Conservation (phyloP, 2,888 invertebrate genomes). For the Druceiella hillmani region DNA sequence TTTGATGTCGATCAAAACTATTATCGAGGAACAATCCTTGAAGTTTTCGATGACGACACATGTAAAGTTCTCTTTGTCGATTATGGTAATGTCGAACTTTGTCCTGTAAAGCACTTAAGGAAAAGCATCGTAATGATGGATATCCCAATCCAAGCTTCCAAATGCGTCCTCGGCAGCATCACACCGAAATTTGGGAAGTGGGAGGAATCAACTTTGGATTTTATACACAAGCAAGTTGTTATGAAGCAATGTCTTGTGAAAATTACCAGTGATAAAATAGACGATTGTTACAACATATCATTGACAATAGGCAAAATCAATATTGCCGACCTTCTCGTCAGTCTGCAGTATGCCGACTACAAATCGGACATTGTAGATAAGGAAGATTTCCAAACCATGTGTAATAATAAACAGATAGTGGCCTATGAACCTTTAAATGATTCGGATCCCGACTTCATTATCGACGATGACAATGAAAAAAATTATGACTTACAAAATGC, state of each 20-base stretch:
- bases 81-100: conserved; percentile 73
- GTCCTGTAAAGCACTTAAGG: conserved; percentile 51
- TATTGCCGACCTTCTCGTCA: conserved; percentile 46
- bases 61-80: conserved; percentile 68
- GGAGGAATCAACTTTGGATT: conserved; percentile 52
- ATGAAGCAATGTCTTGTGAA: conserved; percentile 51
- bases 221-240: conserved; percentile 54
- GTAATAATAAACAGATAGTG: conserved; percentile 21
- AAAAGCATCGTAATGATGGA: conserved; percentile 58
- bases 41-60: conserved; percentile 35
- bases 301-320: conserved; percentile 37
- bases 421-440: conserved; percentile 27
- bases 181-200: conserved; percentile 44
- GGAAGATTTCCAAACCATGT: conserved; percentile 15
- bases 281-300: conserved; percentile 34
- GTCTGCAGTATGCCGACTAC: conserved; percentile 40
- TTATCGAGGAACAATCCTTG: conserved; percentile 62
- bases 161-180: conserved; percentile 53
- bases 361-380: no score
- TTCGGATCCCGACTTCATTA: conserved; percentile 36
- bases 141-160: conserved; percentile 61
- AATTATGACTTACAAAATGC: conserved; percentile 27
- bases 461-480: conserved; percentile 30
- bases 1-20: conserved; percentile 61
- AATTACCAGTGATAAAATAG: conserved; percentile 34